Percentiles rank a stretch among this genome's conserved stretches.
Conservation (phyloP, 92 coral and sea anemone species). For the Diadumene lineata region DNA sequence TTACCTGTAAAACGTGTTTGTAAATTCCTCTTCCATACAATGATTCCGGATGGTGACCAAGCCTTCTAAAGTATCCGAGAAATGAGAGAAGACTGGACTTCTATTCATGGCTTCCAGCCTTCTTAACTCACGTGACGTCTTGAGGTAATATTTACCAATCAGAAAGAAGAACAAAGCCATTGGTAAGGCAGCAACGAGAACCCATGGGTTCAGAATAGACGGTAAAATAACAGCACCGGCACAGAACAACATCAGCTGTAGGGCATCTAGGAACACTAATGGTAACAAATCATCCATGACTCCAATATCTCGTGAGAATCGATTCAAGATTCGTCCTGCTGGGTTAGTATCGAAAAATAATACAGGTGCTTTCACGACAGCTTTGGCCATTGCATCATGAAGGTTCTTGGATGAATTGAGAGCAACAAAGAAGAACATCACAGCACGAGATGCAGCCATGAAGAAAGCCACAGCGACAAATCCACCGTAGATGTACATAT, state of each 20-base stretch:
- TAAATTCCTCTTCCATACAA: constrained; percentile 33
- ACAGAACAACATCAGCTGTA: constrained; percentile 47
- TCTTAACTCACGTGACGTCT: constrained; percentile 64
- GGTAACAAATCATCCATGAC: constrained; percentile 56
- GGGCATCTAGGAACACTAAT: constrained; percentile 42
- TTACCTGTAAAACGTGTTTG: constrained; percentile 46
- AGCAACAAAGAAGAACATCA: constrained; percentile 44
- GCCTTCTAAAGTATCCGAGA: constrained; percentile 61
- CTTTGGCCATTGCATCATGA: constrained; percentile 44
- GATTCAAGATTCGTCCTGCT: constrained; percentile 47
- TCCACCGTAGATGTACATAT: constrained; percentile 45
- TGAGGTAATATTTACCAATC: constrained; percentile 63
- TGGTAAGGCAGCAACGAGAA: constrained; percentile 45
- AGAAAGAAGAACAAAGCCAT: constrained; percentile 45
- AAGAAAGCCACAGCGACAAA: constrained; percentile 38
- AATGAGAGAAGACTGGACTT: constrained; percentile 55
- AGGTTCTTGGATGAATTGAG: constrained; percentile 53
- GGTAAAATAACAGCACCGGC: constrained; percentile 50
- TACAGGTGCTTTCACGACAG: constrained; percentile 52
- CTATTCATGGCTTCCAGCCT: constrained; percentile 65
- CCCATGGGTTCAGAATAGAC: constrained; percentile 47
- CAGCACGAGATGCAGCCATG: constrained; percentile 40
- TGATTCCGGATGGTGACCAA: constrained; percentile 55
- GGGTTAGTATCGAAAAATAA: constrained; percentile 54
- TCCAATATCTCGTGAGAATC: constrained; percentile 53